Evolutionary conservation across 92 coral and sea anemone genomes (phyloP).

Genomic region (Phenganax subtilis): DNA sequence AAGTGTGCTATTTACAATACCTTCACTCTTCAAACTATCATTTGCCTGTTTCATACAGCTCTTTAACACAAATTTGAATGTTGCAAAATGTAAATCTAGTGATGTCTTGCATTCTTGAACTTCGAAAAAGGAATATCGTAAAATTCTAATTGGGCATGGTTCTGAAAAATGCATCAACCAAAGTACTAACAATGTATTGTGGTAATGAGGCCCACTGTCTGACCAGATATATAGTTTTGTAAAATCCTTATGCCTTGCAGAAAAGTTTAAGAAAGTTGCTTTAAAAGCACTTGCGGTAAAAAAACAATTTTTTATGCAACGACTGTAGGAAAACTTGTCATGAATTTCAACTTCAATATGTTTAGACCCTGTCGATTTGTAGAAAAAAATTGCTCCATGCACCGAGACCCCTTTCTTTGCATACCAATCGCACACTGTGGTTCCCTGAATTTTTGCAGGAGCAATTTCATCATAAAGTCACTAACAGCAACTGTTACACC

Average conservation of each 20-base stretch:
- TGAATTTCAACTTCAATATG: slow-evolving; percentile 8
- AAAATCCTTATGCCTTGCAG: slow-evolving; percentile 23
- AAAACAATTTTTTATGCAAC: background rate
- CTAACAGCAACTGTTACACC: slow-evolving; percentile 50
- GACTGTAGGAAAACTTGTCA: slow-evolving; percentile 15
- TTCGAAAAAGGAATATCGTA: slow-evolving; percentile 42
- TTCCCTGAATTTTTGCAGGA: slow-evolving; percentile 43
- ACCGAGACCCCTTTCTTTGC: slow-evolving; percentile 43
- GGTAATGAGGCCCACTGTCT: slow-evolving; percentile 50
- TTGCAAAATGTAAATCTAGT: slow-evolving; percentile 45
- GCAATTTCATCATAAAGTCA: slow-evolving; percentile 46
- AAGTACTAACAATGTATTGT: slow-evolving; percentile 38
- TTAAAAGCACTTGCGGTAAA: slow-evolving; percentile 39
- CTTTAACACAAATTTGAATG: slow-evolving; percentile 27
- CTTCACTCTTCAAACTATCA: slow-evolving; percentile 32
- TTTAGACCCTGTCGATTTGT: background rate
- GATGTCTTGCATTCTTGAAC: slow-evolving; percentile 46
- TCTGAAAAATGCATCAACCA: slow-evolving; percentile 38
- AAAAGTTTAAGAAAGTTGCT: slow-evolving; percentile 33
- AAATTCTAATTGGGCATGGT: slow-evolving; percentile 13
- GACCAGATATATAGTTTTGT: slow-evolving; percentile 37
- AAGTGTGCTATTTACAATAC: slow-evolving; percentile 41
- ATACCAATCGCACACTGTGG: slow-evolving; percentile 44
- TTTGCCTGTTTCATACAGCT: slow-evolving; percentile 27
- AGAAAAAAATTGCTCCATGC: slow-evolving; percentile 42